phyloP scores from a whole-genome alignment of 2,888 invertebrate species.

The Zonitis immaculata region DNA sequence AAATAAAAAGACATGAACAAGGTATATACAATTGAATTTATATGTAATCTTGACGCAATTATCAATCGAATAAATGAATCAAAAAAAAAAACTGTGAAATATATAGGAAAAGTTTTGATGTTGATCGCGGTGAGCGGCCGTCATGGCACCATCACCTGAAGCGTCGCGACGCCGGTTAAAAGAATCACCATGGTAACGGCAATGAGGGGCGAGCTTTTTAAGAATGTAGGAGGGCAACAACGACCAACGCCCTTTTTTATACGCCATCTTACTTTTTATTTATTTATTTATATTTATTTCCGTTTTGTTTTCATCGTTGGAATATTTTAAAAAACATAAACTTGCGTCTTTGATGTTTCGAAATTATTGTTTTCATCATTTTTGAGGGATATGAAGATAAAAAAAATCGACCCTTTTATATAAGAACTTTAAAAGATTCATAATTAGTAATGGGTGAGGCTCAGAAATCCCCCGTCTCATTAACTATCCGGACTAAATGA shows the following conservation, averaged over 20 bases:
- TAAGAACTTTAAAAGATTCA: constrained; percentile 6
- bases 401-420: background rate
- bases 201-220: constrained; percentile 39
- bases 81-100: no score
- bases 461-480: constrained; percentile 17
- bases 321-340: no score
- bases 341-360: constrained; percentile 3
- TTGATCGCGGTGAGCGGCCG: constrained; percentile 20
- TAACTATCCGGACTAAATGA: constrained; percentile 33
- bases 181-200: constrained; percentile 42
- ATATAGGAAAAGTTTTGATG: constrained; percentile 11
- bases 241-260: constrained; percentile 43
- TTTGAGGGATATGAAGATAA: no score
- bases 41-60: no score
- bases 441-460: constrained; percentile 9
- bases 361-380: constrained; percentile 1
- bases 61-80: no score
- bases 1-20: constrained; percentile 34
- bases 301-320: no score
- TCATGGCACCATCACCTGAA: constrained; percentile 35
- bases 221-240: constrained; percentile 38
- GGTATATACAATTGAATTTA: no score
- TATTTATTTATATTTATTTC: no score
- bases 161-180: constrained; percentile 40
- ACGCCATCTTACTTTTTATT: constrained; percentile 42